Conservation (phyloP, 2,113 vertebrate genomes). For the Sterrhoptilus dennistouni region DNA sequence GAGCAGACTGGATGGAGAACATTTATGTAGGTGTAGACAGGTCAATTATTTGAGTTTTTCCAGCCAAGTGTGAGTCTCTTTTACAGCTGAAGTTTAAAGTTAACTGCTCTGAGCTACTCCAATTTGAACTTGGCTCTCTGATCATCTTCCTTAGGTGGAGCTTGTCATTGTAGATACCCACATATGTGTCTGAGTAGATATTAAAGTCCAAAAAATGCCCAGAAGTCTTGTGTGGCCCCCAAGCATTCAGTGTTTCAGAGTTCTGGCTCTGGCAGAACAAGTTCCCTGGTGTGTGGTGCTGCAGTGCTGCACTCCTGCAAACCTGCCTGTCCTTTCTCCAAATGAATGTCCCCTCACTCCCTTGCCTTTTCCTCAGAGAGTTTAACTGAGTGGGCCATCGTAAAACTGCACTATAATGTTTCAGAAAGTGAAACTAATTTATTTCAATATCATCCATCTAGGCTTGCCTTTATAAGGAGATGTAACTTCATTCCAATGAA, state of each 20-base stretch:
- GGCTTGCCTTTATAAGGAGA: background rate
- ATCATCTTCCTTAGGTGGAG: background rate
- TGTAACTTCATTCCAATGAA: background rate
- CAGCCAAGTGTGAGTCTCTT: background rate
- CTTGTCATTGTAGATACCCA: background rate
- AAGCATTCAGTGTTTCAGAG: background rate
- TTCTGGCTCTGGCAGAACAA: background rate
- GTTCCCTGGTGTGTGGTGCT: background rate
- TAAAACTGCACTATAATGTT: background rate
- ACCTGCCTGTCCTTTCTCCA: background rate
- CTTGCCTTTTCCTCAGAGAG: background rate
- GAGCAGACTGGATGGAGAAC: background rate
- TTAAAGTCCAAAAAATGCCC: background rate
- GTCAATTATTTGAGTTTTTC: background rate
- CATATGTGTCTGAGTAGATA: rapidly evolving
- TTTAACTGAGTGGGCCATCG: background rate
- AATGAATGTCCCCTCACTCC: rapidly evolving
- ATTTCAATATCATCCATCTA: background rate
- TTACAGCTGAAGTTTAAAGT: background rate
- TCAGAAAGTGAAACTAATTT: background rate
- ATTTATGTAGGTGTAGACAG: background rate
- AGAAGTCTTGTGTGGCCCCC: background rate
- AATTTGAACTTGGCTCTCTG: background rate
- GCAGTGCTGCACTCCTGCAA: background rate
- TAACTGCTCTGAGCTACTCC: background rate